Evolutionary conservation across 2,888 invertebrate genomes (phyloP).

Genomic region (Xestia xanthographa): DNA sequence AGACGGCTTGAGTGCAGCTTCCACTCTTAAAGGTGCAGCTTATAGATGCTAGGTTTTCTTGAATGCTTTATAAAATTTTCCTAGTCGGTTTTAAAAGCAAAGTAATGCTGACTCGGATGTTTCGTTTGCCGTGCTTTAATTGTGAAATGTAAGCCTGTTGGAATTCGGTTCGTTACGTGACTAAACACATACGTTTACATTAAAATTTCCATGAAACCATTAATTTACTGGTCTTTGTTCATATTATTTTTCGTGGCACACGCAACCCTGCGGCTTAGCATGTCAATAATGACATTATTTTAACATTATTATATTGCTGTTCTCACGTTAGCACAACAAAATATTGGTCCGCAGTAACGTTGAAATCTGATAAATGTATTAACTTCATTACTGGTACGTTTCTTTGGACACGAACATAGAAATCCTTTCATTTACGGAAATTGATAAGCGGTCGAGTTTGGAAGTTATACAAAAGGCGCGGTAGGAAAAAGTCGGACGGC

Average conservation of each 20-base stretch:
- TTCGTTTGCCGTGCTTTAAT: constrained; percentile 34
- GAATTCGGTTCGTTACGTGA: constrained; percentile 65
- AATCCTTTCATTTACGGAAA: constrained; percentile 80
- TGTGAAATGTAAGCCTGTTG: constrained; percentile 43
- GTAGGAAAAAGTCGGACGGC: constrained; percentile 67
- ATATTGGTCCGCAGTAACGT: constrained; percentile 62
- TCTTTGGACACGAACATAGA: constrained; percentile 72
- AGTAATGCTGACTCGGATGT: constrained; percentile 21
- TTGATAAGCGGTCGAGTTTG: constrained; percentile 80
- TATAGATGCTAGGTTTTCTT: constrained; percentile 21
- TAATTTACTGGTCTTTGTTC: constrained; percentile 70
- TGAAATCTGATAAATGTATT: constrained; percentile 70
- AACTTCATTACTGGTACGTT: constrained; percentile 74
- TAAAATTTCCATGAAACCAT: constrained; percentile 71
- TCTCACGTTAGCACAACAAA: constrained; percentile 75
- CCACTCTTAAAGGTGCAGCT: constrained; percentile 30
- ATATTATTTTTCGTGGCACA: constrained; percentile 76
- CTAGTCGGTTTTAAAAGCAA: constrained; percentile 24
- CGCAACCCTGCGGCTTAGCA: constrained; percentile 74
- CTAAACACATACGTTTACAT: constrained; percentile 69
- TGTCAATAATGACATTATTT: constrained; percentile 75
- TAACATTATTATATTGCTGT: constrained; percentile 72
- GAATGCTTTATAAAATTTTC: constrained; percentile 21
- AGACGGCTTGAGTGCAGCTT: constrained; percentile 54
- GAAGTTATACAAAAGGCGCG: constrained; percentile 72